Base-by-base conservation (phyloP, 1,140 invertebrate species). In the Popillia japonica region DNA sequence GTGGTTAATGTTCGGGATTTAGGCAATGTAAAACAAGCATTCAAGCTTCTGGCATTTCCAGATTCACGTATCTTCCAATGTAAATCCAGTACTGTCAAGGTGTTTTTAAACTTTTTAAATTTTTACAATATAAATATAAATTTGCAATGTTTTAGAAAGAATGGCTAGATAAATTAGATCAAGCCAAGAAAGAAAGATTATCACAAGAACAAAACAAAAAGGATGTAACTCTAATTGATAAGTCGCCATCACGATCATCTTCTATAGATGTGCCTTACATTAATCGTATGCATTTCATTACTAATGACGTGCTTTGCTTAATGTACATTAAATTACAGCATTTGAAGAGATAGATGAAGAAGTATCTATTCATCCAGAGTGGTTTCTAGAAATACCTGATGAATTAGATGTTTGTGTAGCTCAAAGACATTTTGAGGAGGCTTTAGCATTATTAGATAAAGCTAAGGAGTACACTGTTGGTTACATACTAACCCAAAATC, bases 381-480 rank as follows among this genome's bases (percentile, higher is more conserved):
- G 98, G 98, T 86, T 99, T 40, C 84, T 93, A 76, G 97, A 99
- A 87, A 91, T 97, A 0, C 93, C 96, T 20, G 98, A 99, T 86
- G 97, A 99, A 87, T 88, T 99, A 23, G 98, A 99, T 89, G 97
- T 99, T 17, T 93, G 94, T 79, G 96, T 99, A 81, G 98, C 98
- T n/a, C 96, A 99, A 87, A 91, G 98, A 82, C 96, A 99, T 85
- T 99, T 99, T 87, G 96, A 99, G 87, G 95, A 97, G 85, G 97
- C 98, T 17, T 95, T 98, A 78, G 91, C 92, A 78, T 88, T 98
- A 8, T 92, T 99, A 75, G 92, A 95, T 80, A 94, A 92, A 87
- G 92, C 92, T 0, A 90, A 90, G 80, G 87, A 90, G 3, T 94
- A 90, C 81, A 83, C 91, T 27, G 84, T 82, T 22, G 86, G 88